Base-by-base conservation (phyloP, 2,888 invertebrate genomes). In the Tupiocoris notatus region DNA sequence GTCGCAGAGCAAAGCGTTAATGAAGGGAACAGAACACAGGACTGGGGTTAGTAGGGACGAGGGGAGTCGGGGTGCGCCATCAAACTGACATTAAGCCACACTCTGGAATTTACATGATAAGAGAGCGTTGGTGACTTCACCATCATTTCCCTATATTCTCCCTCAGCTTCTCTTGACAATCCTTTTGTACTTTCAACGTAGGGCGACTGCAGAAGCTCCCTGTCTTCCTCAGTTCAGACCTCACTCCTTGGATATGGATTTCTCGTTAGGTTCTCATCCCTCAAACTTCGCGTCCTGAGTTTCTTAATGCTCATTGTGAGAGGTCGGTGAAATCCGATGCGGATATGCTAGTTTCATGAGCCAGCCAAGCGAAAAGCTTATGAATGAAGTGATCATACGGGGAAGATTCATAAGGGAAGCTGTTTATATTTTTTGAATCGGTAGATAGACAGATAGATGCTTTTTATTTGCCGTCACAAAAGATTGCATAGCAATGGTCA, bases 61-160 rank as follows among this genome's bases (percentile, higher is more conserved):
- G 39, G 39, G 39, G 39, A 12, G 23, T 59, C 6, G 20, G 61
- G 62, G 56, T 22, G n/a, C 54, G 76, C 62, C 76, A 76, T 76
- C 76, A 76, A 76, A 76, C 68, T 76, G 68, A 76, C 76, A 76
- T 76, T 76, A 76, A 76, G 76, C 76, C 76, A 67, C 56, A 66
- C 68, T 63, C 68, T 68, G 68, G 76, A 68, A 76, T 76, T 76
- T 76, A 76, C 76, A 76, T 76, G 76, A 76, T 76, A 76, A 76
- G 76, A 61, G 76, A 39, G 22, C 39, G 73, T 20, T 39, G 39
- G 39, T 39, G 39, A 39, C 39, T 39, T 39, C 12, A 12, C 39
- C 39, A 39, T 39, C 39, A 3, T 39, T n/a, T n/a, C n/a, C n/a
- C n/a, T n/a, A n/a, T 12, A 39, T 39, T 39, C 59, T 24, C 64